phyloP scores from a whole-genome alignment of 2,888 invertebrate species.

The Pocota personata region DNA sequence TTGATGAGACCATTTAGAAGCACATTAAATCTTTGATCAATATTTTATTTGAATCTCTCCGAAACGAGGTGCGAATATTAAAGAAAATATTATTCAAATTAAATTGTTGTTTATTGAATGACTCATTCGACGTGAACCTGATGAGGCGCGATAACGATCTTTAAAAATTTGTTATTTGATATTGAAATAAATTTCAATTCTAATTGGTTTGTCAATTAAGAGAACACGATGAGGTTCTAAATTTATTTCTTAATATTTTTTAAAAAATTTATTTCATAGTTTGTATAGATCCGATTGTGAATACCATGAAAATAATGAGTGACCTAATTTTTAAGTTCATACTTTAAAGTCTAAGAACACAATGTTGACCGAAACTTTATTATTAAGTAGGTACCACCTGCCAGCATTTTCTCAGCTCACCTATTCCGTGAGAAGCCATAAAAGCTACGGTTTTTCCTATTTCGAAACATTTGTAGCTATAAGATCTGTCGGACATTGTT shows the following conservation, averaged over 20 bases:
- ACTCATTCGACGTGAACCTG: constrained; percentile 27
- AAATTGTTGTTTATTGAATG: constrained; percentile 57
- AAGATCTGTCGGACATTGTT: constrained; percentile 22
- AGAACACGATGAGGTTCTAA: constrained; percentile 4
- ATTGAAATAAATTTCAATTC: constrained; percentile 34
- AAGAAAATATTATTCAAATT: constrained; percentile 61
- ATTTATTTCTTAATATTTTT: constrained; percentile 11
- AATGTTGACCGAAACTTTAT: neutral
- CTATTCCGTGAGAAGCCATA: constrained; percentile 31
- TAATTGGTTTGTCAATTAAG: constrained; percentile 21
- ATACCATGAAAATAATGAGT: constrained; percentile 11
- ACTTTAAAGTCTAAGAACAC: neutral
- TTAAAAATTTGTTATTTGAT: constrained; percentile 34
- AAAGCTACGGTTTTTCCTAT: constrained; percentile 17
- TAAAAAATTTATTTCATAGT: neutral
- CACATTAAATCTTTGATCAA: constrained; percentile 33
- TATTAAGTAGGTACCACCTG: constrained; percentile 43
- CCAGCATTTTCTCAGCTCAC: constrained; percentile 26
- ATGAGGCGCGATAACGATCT: constrained; percentile 36
- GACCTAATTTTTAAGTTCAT: neutral
- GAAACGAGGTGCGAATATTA: constrained; percentile 65
- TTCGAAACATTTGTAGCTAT: neutral
- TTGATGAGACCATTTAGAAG: constrained; percentile 56
- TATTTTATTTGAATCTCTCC: constrained; percentile 19
- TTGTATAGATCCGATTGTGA: neutral